A percentile compares a stretch with the other conserved stretches of the same genome.
phyloP scores from a whole-genome alignment of 2,888 invertebrate species.

The Hyposoter dolosus region DNA sequence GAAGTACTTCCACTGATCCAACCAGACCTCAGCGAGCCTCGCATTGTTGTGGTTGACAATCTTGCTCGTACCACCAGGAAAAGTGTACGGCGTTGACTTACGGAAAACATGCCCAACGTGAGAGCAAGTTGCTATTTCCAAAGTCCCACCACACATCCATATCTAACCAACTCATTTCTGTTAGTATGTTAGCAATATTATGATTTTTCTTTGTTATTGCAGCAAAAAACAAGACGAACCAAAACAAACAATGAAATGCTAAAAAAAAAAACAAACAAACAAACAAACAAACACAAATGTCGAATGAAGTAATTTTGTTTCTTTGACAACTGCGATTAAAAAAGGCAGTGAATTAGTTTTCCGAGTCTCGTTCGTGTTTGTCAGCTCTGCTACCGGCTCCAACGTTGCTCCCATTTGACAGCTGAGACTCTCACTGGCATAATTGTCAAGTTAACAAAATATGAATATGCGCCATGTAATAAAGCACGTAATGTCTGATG shows the following conservation, averaged over 20 bases:
- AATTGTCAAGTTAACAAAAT: constrained; percentile 56
- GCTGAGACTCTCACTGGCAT: constrained; percentile 72
- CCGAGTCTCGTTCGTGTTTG: not conserved
- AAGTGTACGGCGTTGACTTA: constrained; percentile 98
- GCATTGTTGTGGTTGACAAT: constrained; percentile 99
- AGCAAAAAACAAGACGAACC: constrained; percentile 24
- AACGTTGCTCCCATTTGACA: constrained; percentile 50
- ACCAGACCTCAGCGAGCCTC: constrained; percentile 99
- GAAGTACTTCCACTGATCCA: constrained; percentile 99
- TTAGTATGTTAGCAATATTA: constrained; percentile 81
- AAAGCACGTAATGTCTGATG: constrained; percentile 71
- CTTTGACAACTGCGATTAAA: not conserved
- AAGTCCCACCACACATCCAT: constrained; percentile 98
- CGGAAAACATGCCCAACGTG: constrained; percentile 99
- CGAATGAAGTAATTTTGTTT: not conserved
- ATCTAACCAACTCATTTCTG: constrained; percentile 88
- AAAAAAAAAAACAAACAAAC: not conserved
- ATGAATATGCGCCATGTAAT: constrained; percentile 48
- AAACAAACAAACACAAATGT: constrained; percentile 23
- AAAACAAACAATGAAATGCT: constrained; percentile 8
- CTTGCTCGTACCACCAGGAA: constrained; percentile 98
- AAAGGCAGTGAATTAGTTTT: not conserved
- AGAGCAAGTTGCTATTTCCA: constrained; percentile 97
- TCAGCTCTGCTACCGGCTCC: not conserved
- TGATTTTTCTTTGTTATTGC: constrained; percentile 10